phyloP scores from a whole-genome alignment of 2,888 invertebrate genomes.

The Chironomus riparius region DNA sequence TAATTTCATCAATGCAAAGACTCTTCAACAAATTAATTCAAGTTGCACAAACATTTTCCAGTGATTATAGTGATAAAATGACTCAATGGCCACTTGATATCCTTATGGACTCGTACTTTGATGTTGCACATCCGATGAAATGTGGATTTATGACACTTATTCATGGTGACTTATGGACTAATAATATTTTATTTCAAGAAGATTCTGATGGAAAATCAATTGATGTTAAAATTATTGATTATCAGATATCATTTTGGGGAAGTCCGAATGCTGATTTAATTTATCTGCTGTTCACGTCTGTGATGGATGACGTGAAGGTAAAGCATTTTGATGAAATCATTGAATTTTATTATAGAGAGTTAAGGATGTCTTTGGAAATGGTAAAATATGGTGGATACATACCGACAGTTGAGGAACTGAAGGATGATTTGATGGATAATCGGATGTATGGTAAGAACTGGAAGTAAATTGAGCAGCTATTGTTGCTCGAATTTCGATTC shows the following conservation, averaged over 20 bases:
- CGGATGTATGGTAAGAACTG: too few relatives aligned
- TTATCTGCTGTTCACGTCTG: slow-evolving; percentile 28
- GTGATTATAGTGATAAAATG: too few relatives aligned
- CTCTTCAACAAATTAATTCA: too few relatives aligned
- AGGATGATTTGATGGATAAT: slow-evolving; percentile 11
- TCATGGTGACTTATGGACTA: slow-evolving; percentile 29
- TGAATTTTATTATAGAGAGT: slow-evolving; percentile 18
- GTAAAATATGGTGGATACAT: slow-evolving; percentile 2
- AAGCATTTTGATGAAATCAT: slow-evolving; percentile 23
- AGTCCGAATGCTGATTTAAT: slow-evolving; percentile 29
- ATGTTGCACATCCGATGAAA: slow-evolving; percentile 5
- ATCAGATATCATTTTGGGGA: slow-evolving; percentile 23
- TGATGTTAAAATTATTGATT: slow-evolving; percentile 2
- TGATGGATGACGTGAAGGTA: slow-evolving; percentile 16
- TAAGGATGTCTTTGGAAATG: not conserved
- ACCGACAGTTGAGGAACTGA: slow-evolving; percentile 21
- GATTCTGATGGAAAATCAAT: not conserved
- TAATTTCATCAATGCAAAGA: too few relatives aligned
- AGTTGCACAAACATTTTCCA: too few relatives aligned
- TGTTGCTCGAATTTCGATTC: too few relatives aligned
- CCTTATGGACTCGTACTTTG: too few relatives aligned
- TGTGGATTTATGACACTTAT: slow-evolving; percentile 28
- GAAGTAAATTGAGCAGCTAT: too few relatives aligned
- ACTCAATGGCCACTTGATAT: too few relatives aligned
- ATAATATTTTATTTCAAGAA: slow-evolving; percentile 29